A percentile compares a stretch with the other conserved stretches of the same genome.
These are phyloP conservation scores for Lagocephalus sceleratus DNA, from an alignment of 2,797 vertebrate genomes.

Conservation along the genomic window DNA sequence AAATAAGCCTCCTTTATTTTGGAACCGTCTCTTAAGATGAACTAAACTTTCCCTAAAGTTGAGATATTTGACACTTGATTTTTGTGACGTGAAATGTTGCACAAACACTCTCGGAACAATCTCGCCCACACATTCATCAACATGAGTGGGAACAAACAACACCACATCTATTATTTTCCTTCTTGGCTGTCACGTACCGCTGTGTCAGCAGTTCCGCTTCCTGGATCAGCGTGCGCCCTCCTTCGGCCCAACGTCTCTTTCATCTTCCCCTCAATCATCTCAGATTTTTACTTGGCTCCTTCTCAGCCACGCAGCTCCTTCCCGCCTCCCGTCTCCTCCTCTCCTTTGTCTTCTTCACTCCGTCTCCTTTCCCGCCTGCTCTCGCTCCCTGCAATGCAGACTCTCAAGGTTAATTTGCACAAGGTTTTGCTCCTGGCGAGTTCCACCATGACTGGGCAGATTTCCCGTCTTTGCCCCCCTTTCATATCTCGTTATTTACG, in stretches of 20 bases:
- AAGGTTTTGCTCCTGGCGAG: conserved; percentile 64
- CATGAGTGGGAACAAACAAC: neutral
- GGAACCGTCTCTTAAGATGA: neutral
- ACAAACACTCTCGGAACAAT: neutral
- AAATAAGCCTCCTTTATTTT: no score
- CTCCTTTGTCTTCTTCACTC: conserved; percentile 27
- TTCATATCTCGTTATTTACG: conserved; percentile 17
- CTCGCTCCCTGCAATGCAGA: conserved; percentile 70
- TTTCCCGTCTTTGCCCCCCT: conserved; percentile 45
- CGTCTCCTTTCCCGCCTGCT: conserved; percentile 22
- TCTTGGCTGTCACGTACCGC: conserved; percentile 1
- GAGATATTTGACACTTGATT: neutral
- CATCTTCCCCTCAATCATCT: conserved; percentile 12
- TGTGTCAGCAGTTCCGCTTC: no score
- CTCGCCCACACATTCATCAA: neutral
- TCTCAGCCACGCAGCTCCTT: conserved; percentile 11
- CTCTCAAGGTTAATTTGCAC: conserved; percentile 79
- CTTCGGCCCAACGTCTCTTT: neutral
- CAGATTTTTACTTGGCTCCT: neutral
- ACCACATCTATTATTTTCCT: conserved; percentile 18
- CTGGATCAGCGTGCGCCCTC: no score
- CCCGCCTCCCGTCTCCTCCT: conserved; percentile 28
- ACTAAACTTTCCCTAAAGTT: neutral
- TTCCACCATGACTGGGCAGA: conserved; percentile 57
- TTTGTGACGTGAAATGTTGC: neutral